Evolutionary conservation across 2,113 vertebrate species (phyloP).

Genomic region (Hymenochirus boettgeri): DNA sequence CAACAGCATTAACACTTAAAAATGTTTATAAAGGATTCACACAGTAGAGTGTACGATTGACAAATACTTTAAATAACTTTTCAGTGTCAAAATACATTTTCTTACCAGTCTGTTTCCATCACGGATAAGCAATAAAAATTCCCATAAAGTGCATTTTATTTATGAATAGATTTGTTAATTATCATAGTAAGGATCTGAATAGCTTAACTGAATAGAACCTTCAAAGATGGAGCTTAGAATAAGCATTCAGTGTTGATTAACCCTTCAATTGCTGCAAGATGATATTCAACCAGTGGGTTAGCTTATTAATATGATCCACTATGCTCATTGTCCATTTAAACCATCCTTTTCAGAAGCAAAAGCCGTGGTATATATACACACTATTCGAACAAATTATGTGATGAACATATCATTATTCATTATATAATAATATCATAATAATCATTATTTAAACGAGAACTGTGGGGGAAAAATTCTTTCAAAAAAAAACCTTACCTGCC

Average conservation of each 20-base stretch:
- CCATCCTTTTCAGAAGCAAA: too few species aligned
- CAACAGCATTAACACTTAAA: too few species aligned
- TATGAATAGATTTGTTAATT: constrained; percentile 73
- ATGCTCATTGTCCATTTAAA: too few species aligned
- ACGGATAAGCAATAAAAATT: constrained; percentile 81
- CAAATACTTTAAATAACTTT: constrained; percentile 97
- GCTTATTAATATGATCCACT: too few species aligned
- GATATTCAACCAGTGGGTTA: constrained; percentile 41
- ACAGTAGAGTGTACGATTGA: constrained; percentile 69
- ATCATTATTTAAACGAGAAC: too few species aligned
- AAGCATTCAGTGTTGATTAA: constrained; percentile 54
- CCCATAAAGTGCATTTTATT: constrained; percentile 66
- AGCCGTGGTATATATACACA: too few species aligned
- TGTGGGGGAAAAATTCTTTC: too few species aligned
- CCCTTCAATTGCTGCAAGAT: constrained; percentile 64
- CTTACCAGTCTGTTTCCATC: constrained; percentile 82
- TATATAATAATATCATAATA: too few species aligned
- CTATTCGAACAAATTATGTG: too few species aligned
- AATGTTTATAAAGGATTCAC: too few species aligned
- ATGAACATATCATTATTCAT: too few species aligned
- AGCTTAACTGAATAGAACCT: constrained; percentile 68
- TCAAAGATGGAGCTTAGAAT: constrained; percentile 59
- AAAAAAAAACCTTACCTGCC: too few species aligned
- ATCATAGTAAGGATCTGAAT: constrained; percentile 67
- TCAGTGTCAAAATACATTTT: constrained; percentile 98